Percentiles rank a stretch among this genome's conserved stretches.
These are phyloP conservation scores for Papilio gigon DNA, from an alignment of 2,888 invertebrate genomes.

Conservation along the genomic window DNA sequence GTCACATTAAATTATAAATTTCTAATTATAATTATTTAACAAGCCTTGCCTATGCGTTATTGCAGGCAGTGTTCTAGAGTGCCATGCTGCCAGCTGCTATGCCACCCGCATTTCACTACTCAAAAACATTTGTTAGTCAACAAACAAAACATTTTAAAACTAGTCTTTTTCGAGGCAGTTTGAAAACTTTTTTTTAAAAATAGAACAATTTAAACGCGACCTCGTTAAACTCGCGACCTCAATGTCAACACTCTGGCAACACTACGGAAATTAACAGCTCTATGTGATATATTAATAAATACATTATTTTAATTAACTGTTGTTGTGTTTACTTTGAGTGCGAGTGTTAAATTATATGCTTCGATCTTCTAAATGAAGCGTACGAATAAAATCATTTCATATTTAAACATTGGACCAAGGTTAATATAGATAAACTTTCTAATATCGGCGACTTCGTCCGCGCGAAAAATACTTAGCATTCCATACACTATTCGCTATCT, in stretches of 20 bases:
- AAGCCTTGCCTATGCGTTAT: too few relatives aligned
- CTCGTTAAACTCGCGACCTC: constrained; percentile 32
- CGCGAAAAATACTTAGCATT: too few relatives aligned
- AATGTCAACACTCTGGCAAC: constrained; percentile 18
- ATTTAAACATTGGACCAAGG: too few relatives aligned
- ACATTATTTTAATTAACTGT: constrained; percentile 20
- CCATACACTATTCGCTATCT: too few relatives aligned
- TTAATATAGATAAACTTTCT: too few relatives aligned
- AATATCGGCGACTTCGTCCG: too few relatives aligned
- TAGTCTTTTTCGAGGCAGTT: not conserved
- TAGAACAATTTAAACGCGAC: constrained; percentile 28
- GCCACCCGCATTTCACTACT: not conserved
- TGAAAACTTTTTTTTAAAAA: constrained; percentile 18
- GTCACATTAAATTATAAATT: too few relatives aligned
- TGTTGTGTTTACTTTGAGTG: not conserved
- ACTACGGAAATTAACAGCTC: constrained; percentile 24
- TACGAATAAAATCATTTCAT: too few relatives aligned
- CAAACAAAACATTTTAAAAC: constrained; percentile 12
- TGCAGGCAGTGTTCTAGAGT: too few relatives aligned
- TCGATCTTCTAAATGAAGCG: not conserved
- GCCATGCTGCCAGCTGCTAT: too few relatives aligned
- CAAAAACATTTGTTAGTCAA: not conserved
- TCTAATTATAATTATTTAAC: too few relatives aligned
- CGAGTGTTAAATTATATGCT: not conserved
- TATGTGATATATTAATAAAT: constrained; percentile 12